Evolutionary conservation across 1,140 invertebrate genomes (phyloP), one percentile per base, ranked within the genome.

Genomic region (Drosophila ironensis): DNA sequence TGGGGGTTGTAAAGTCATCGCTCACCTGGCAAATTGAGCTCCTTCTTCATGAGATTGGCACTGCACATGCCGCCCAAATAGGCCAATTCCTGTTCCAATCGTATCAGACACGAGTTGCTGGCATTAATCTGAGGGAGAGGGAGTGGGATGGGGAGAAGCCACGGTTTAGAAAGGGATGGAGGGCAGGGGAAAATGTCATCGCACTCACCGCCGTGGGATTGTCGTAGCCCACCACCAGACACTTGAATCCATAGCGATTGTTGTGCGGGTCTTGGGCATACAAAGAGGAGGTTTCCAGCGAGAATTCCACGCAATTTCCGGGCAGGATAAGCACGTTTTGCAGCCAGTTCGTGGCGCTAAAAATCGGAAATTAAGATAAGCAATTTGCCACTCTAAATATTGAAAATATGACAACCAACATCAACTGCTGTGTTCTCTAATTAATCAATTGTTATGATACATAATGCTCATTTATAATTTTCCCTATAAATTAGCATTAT

Each of bases 251-350:
- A 91, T 94, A 99, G 35, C 94, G 81, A 73, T 91, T 92, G 3
- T 94, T 93, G 77, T 95, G 94, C 44, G 98, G 97, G 91, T 98
- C 97, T 88, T 97, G 97, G 56, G 98, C 93, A 91, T 99, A 99
- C 91, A 98, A 95, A 0, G 97, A 97, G 0, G 98, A 97, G 1
- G 97, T 98, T 91, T 99, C 97, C 81, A 99, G 86, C 0, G 97
- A 98, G 89, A 99, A 98, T 69, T 98, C 93, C 0, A 98, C 94
- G 91, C 98, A 96, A 90, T 98, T 97, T 14, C 98, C 98, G 60
- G 98, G 98, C 25, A 99, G 90, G 40, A 99, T 91, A 7, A 99
- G 89, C 2, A 96, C 94, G 71, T 94, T 94, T 77, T 95, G 94
- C 1, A 98, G 96, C 97, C 98, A 99, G 47, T 96, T 96, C 37